Conservation (phyloP, 1,140 invertebrate species). For the Drosophila parabipectinata region DNA sequence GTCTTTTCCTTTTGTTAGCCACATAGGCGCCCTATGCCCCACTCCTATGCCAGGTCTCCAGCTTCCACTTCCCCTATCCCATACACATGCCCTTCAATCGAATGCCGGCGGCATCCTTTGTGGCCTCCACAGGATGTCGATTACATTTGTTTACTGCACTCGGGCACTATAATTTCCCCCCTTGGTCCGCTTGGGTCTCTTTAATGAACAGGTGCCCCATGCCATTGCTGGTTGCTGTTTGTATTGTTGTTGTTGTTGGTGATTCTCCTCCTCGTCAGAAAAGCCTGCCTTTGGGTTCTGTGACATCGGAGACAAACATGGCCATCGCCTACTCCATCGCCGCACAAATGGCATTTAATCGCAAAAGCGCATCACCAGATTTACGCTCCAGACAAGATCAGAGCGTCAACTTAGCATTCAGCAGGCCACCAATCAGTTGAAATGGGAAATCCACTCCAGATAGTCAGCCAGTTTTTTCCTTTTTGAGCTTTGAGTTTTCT, state of each 20-base stretch:
- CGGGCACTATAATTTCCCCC: conserved; percentile 70
- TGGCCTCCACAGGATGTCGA: conserved; percentile 71
- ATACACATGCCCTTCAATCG: conserved; percentile 9
- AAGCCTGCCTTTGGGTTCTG: neutral
- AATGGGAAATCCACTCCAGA: conserved; percentile 36
- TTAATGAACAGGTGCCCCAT: conserved; percentile 76
- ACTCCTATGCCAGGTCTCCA: neutral
- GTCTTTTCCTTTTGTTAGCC: conserved; percentile 50
- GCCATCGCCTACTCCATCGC: conserved; percentile 13
- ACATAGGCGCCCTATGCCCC: conserved; percentile 32
- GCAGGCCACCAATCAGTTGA: conserved; percentile 72
- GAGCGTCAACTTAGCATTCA: conserved; percentile 80
- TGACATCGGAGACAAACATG: conserved; percentile 25
- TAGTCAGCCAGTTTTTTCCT: neutral
- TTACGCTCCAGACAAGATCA: conserved; percentile 79
- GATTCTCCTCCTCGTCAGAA: conserved; percentile 5
- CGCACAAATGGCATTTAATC: conserved; percentile 76
- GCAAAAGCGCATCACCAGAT: conserved; percentile 73
- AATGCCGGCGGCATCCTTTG: conserved; percentile 70
- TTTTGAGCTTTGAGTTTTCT: neutral
- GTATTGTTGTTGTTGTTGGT: neutral
- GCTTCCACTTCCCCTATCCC: conserved; percentile 2
- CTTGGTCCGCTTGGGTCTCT: conserved; percentile 27
- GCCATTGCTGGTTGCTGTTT: neutral
- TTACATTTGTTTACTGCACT: conserved; percentile 81